Base-by-base conservation (phyloP, 2,797 vertebrate species). In the Catharus ustulatus region DNA sequence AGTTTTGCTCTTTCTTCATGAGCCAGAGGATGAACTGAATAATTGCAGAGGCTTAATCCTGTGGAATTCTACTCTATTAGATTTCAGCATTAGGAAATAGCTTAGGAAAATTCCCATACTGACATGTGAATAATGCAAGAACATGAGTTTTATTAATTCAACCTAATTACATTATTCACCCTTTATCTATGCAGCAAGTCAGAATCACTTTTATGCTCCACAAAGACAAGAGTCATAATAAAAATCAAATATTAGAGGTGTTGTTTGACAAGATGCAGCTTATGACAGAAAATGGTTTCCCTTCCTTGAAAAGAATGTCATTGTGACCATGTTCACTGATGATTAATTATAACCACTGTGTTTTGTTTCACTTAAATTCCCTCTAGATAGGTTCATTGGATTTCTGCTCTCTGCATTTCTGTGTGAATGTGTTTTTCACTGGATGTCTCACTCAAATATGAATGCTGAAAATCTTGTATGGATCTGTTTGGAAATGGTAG, bases 251-350 rank as follows among this genome's bases (percentile, higher is more conserved):
- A 93, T 67, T 68, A 69, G 74, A 86, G 20, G 87, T 76, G 89
- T 82, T 97, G 79, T 90, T 94, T 96, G 93, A 97, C 91, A 77
- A 79, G 89, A 87, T 45, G 38, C 91, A 96, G 86, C 54, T 90
- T 94, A 84, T 87, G 61, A 74, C 48, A 91, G 66, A 93, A 94
- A 94, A 84, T 43, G 23, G 46, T 86, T 87, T 84, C 74, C 71
- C 83, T 88, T 67, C 71, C 57, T 84, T 82, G 80, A 74, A 87
- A 94, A 83, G 27, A 14, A 80, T 79, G 85, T 72, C 38, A 48
- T 71, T 91, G 66, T 26, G 57, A 46, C 40, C 5, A 3, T 64
- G 54, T 87, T 95, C 77, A 67, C 67, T 49, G 64, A 81, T 90
- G 85, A 95, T 90, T 93, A 93, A 94, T 90, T 90, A 57, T 51